phyloP scores from a whole-genome alignment of 2,797 vertebrate species.

The Spondyliosoma cantharus region DNA sequence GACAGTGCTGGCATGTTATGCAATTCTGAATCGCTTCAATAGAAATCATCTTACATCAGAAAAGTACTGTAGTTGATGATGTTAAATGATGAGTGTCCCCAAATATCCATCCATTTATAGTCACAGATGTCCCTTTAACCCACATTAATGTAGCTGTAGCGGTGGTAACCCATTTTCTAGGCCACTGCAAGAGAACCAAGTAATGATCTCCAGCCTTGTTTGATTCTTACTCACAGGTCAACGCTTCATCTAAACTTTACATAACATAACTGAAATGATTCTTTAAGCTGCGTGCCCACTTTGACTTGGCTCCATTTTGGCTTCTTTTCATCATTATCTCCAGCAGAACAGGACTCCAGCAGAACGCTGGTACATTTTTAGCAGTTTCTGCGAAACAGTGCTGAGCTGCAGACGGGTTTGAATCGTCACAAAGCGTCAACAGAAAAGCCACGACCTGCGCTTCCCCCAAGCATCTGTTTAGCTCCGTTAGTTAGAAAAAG shows the following conservation, averaged over 20 bases:
- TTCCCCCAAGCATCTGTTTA: slow-evolving; percentile 55
- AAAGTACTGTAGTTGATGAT: slow-evolving; percentile 5
- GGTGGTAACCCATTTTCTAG: not conserved
- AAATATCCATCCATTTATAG: slow-evolving; percentile 15
- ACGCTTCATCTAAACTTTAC: slow-evolving; percentile 33
- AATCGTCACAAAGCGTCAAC: slow-evolving; percentile 52
- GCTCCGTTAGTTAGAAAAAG: slow-evolving; percentile 29
- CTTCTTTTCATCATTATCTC: slow-evolving; percentile 54
- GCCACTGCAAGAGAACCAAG: not conserved
- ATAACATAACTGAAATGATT: slow-evolving; percentile 26
- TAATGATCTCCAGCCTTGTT: not conserved
- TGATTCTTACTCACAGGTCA: slow-evolving; percentile 40
- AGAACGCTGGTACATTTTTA: slow-evolving; percentile 62
- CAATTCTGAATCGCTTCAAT: slow-evolving; percentile 30
- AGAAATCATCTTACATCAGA: slow-evolving; percentile 30
- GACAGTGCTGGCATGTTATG: slow-evolving; percentile 22
- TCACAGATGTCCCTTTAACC: slow-evolving; percentile 15
- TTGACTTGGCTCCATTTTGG: slow-evolving; percentile 30
- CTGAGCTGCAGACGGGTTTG: slow-evolving; percentile 54
- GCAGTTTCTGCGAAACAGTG: slow-evolving; percentile 53
- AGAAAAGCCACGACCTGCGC: slow-evolving; percentile 49
- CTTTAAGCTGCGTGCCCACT: slow-evolving; percentile 23
- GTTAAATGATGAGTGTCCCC: slow-evolving; percentile 16
- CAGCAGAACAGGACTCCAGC: slow-evolving; percentile 60
- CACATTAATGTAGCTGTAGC: slow-evolving; percentile 24